A percentile compares a stretch with the other conserved stretches of the same genome.
Conservation (phyloP, 2,888 invertebrate species). For the Apodemia hepburni region DNA sequence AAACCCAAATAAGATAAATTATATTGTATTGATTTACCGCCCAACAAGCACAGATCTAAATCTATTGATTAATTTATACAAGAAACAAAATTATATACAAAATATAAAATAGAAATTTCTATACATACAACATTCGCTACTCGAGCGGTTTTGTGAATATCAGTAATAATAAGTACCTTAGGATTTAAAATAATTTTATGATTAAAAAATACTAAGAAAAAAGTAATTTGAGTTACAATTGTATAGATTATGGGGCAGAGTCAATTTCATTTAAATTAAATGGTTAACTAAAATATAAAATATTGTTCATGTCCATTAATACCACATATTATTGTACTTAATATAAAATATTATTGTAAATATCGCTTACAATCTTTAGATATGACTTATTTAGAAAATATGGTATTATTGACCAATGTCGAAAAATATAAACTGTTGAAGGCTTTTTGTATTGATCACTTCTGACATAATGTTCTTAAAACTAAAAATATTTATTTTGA, state of each 20-base stretch:
- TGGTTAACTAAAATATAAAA: slow-evolving; percentile 7
- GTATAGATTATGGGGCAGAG: slow-evolving; percentile 17
- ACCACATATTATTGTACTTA: too few relatives aligned
- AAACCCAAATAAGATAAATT: slow-evolving; percentile 31
- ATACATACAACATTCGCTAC: slow-evolving; percentile 55
- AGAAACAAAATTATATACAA: slow-evolving; percentile 72
- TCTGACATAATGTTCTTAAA: too few relatives aligned
- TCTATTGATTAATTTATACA: slow-evolving; percentile 72
- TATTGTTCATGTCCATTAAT: not conserved
- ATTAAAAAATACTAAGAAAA: slow-evolving; percentile 27
- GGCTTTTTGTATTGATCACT: too few relatives aligned
- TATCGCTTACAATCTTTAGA: too few relatives aligned
- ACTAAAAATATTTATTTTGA: too few relatives aligned
- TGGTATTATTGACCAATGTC: too few relatives aligned
- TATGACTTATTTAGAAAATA: too few relatives aligned
- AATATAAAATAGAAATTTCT: slow-evolving; percentile 72
- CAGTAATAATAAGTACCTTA: slow-evolving; percentile 67
- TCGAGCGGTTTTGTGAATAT: slow-evolving; percentile 54
- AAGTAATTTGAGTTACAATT: slow-evolving; percentile 15
- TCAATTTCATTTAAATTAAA: slow-evolving; percentile 4
- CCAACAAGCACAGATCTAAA: slow-evolving; percentile 60
- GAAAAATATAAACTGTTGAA: too few relatives aligned
- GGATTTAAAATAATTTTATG: slow-evolving; percentile 39
- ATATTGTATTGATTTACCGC: slow-evolving; percentile 33
- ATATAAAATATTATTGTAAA: too few relatives aligned